phyloP scores from a whole-genome alignment of 2,797 vertebrate species.

The Paguma larvata region DNA sequence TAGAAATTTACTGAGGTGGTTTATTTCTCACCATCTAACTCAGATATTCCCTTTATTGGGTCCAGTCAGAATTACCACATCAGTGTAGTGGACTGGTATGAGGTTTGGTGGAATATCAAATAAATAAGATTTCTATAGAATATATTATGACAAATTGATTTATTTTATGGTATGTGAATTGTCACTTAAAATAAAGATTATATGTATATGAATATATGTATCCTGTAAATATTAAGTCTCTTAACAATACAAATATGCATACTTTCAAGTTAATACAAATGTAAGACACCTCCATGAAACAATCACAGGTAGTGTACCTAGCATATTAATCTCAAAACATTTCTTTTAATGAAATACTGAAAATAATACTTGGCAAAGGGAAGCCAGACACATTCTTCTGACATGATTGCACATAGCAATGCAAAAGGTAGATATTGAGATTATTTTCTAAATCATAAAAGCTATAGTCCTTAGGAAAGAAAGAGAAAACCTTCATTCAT shows the following conservation, averaged over 20 bases:
- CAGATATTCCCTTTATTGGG: background rate
- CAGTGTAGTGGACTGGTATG: background rate
- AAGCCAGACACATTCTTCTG: background rate
- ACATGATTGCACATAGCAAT: background rate
- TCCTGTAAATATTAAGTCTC: background rate
- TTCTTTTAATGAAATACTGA: constrained; percentile 63
- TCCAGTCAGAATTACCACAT: background rate
- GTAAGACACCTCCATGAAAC: background rate
- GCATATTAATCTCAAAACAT: background rate
- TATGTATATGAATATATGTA: no score
- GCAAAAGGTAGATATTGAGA: background rate
- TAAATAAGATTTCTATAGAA: background rate
- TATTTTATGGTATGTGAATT: background rate
- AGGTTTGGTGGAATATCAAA: background rate
- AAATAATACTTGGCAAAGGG: constrained; percentile 42
- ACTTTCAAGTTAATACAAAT: background rate
- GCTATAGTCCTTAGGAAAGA: background rate
- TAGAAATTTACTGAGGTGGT: background rate
- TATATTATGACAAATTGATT: background rate
- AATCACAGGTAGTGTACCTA: background rate
- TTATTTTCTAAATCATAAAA: background rate
- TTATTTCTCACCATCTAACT: background rate
- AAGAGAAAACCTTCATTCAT: background rate
- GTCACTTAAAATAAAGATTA: no score
- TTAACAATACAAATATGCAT: background rate